Evolutionary conservation across 2,797 vertebrate species (phyloP), one percentile per base, ranked within the genome.

Genomic region (Carapus acus): DNA sequence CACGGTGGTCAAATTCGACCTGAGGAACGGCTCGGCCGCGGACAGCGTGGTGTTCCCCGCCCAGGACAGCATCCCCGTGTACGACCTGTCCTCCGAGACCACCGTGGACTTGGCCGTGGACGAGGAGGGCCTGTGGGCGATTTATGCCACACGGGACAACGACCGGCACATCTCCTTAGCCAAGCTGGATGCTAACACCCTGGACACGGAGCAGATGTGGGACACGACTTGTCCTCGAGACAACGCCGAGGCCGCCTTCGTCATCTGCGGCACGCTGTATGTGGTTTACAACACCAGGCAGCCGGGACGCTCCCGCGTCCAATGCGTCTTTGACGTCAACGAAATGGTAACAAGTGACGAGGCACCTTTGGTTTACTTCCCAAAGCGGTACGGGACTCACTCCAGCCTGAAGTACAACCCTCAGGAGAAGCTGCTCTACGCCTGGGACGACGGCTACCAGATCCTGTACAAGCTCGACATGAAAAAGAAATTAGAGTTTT

Each of bases 381-480:
- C 96, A 40, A 96, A 94, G 58, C 90, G 96, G 24, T 97, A 95
- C 0, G 94, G 94, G 7, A 85, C 92, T 31, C 94, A 96, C 47
- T 88, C 96, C 73, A 93, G 94, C 71, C 86, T 99, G 72, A 96
- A 97, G 81, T 99, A 98, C 77, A 96, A 88, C 76, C 94, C 94
- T 2, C 82, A 71, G 0, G 95, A 98, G 80, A 88, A 91, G 74
- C 89, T 96, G 73, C 85, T 98, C 43, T 98, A 98, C 0, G 95
- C 94, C 67, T 99, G 96, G 96, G 96, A 98, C 0, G 94, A 98
- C 0, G 96, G 96, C 51, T 97, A 98, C 82, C 96, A 99, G 86
- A 92, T 98, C 71, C 86, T 97, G 36, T 98, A 99, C 81, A 96
- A 94, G 79, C 90, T 99, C 36, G 86, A 86, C 77, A 91, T 98